Evolutionary conservation across 2,113 vertebrate genomes (phyloP), one percentile per base, ranked within the genome.

Genomic region (Myocastor coypus): DNA sequence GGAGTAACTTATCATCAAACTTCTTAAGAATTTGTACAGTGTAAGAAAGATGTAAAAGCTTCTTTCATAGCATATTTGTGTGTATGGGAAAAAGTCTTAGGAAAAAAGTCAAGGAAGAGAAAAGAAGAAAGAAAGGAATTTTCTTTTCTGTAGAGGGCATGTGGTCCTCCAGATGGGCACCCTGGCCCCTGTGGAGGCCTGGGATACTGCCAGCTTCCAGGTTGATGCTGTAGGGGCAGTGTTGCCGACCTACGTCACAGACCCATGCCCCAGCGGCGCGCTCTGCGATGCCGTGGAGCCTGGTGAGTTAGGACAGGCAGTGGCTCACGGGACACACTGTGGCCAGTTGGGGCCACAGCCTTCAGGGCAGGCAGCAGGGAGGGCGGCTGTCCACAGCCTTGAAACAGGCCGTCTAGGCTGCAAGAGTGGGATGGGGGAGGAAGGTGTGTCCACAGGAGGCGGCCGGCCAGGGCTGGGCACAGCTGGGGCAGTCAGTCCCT

Each of bases 51-150:
- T 28, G 55, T 0, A 19, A 66, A 87, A 61, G 10, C 42, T 55
- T 89, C n/a, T 89, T 83, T 78, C 26, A 86, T 42, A 69, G 75
- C 17, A 77, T n/a, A 77, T 94, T 94, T 95, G 24, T 42, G 22
- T 26, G 37, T 42, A 22, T 37, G 34, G 68, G 19, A 71, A n/a
- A 71, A 69, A 22, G 22, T 71, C 68, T 22, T 71, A 37, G n/a
- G 8, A 37, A 22, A 37, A 71, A 71, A 71, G 8, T 17, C n/a
- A 71, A 71, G 68, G 37, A 71, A 71, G 37, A 69, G 34, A 8
- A 69, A 69, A 37, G 68, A 69, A 34, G 19, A 69, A 69, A 37
- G 12, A 32, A 66, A 64, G 66, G 37, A 71, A 37, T 8, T 46
- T 46, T 46, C 46, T 46, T 22, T 19, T 7, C 7, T 37, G 34